Evolutionary conservation across 2,888 invertebrate genomes (phyloP), one percentile per base, ranked within the genome.

Genomic region (Pheosia tremula): DNA sequence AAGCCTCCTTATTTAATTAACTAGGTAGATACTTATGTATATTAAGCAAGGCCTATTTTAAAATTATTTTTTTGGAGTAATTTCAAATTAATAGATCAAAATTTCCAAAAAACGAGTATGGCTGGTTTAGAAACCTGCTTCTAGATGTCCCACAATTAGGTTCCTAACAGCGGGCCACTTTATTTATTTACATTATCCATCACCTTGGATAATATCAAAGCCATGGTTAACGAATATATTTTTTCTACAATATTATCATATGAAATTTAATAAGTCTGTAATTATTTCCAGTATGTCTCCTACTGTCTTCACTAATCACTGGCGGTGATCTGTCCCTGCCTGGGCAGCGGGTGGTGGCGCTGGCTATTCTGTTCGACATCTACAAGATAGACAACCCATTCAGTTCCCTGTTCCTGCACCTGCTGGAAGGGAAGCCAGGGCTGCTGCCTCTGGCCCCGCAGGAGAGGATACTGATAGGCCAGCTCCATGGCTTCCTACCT

Each of bases 381-480:
- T 93, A 90, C 74, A 94, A 93, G 72, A 66, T 81, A 43, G 92
- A 92, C 61, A 94, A 91, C 65, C 94, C 94, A 0, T 94, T 94
- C 73, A 89, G 87, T 43, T 79, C 92, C 0, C 67, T 94, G 38
- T 94, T 90, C 62, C 79, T 93, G 1, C 89, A 91, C 68, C 73
- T 94, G 38, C 64, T 94, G 62, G 94, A 94, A 55, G 88, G 90
- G 0, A 93, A 93, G 69, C 85, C 87, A 5, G 91, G 91, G 0
- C 62, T 92, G 50, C 70, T 82, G 60, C 89, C 90, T 0, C 74
- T 94, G 45, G 81, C 86, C 0, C 89, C 93, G 0, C 94, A 94
- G 60, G 98, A 98, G 85, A 96, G 96, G 74, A 94, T 96, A 78
- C 96, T 97, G 78, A 89, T 97, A 49, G 95, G 95, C 37, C 96